These are phyloP conservation scores for Aptenodytes forsteri DNA, from an alignment of 2,113 vertebrate genomes.

Conservation along the genomic window DNA sequence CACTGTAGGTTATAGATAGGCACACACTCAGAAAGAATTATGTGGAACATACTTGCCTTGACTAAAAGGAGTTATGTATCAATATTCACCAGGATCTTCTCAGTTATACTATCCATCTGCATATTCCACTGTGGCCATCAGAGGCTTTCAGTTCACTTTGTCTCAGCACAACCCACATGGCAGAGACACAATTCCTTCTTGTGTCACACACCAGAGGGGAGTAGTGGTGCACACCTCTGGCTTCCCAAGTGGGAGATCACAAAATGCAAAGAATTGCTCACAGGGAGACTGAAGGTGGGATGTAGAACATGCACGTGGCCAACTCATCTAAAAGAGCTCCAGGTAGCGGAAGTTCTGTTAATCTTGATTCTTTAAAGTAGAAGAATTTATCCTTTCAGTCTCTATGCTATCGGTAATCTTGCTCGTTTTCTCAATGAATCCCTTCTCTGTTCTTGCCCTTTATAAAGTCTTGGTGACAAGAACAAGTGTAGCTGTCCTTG, in stretches of 20 bases:
- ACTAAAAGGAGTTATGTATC: neutral
- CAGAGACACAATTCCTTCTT: neutral
- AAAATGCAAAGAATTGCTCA: neutral
- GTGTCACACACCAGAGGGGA: neutral
- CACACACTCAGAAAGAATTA: neutral
- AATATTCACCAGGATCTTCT: neutral
- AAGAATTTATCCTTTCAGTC: neutral
- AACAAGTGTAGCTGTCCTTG: neutral
- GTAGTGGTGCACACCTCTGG: neutral
- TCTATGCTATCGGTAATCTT: neutral
- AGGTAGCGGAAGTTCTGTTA: neutral
- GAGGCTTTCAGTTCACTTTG: neutral
- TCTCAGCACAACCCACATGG: neutral
- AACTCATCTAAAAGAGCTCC: neutral
- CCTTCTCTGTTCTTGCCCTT: neutral
- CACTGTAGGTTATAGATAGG: neutral
- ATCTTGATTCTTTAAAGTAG: neutral
- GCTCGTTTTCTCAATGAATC: neutral
- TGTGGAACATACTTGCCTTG: neutral
- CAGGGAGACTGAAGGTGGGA: neutral
- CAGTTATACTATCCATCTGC: neutral
- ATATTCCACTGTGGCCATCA: neutral
- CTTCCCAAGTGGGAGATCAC: neutral
- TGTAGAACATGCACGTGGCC: neutral
- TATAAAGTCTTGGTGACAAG: neutral